Conservation (phyloP, 2,113 vertebrate genomes). For the Blennius ocellaris region DNA sequence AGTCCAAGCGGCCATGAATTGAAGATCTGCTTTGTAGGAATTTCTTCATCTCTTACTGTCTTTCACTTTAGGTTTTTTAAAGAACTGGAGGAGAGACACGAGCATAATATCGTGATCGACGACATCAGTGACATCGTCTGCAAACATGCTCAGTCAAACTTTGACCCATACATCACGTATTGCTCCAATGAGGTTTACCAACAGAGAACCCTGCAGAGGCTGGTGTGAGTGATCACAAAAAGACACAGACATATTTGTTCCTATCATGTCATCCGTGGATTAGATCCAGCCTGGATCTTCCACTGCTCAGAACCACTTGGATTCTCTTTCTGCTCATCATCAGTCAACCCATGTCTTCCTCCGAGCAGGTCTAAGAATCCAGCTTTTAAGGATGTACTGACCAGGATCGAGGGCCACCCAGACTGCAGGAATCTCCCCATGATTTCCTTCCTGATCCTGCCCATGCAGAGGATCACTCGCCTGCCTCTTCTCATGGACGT, state of each 20-base stretch:
- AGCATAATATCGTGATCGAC: conserved; percentile 89
- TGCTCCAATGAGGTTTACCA: conserved; percentile 99
- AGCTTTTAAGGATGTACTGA: conserved; percentile 90
- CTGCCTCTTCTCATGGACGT: conserved; percentile 97
- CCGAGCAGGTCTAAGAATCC: conserved; percentile 85
- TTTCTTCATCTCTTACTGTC: no score
- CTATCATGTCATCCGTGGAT: conserved; percentile 23
- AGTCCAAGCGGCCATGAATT: no score
- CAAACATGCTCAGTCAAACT: conserved; percentile 88
- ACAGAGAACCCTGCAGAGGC: conserved; percentile 92
- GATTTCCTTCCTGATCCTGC: conserved; percentile 98
- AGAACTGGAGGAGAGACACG: conserved; percentile 92
- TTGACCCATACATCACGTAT: conserved; percentile 95
- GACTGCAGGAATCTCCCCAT: conserved; percentile 95
- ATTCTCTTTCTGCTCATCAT: not conserved
- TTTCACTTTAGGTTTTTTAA: conserved; percentile 89
- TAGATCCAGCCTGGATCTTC: conserved; percentile 16
- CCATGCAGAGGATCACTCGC: conserved; percentile 98
- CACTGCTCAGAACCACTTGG: conserved; percentile 17
- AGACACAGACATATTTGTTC: not conserved
- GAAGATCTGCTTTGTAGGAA: no score
- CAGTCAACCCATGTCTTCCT: not conserved
- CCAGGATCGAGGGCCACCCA: conserved; percentile 89
- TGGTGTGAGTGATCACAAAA: conserved; percentile 86
- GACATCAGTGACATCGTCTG: conserved; percentile 94